Evolutionary conservation across 2,113 vertebrate genomes (phyloP).

Genomic region (Elanus axillaris): DNA sequence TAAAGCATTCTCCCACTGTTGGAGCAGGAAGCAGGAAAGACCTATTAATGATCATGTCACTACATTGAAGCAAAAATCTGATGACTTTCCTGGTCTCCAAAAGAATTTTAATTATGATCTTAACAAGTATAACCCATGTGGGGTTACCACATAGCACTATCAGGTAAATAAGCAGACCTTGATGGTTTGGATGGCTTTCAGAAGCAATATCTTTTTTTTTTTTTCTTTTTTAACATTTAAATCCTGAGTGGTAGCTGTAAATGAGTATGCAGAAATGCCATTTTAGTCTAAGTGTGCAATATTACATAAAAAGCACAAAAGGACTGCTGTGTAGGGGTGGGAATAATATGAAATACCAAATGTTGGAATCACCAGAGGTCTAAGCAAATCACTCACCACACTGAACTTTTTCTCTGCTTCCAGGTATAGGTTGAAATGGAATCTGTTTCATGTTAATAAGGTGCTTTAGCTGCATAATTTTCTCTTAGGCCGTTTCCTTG

Average conservation of each 20-base stretch:
- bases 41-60: neutral
- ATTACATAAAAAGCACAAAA: neutral
- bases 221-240: neutral
- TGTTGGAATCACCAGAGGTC: neutral
- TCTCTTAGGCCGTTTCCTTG: neutral
- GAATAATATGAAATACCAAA: neutral
- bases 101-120: neutral
- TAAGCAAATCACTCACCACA: neutral
- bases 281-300: neutral
- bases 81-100: neutral
- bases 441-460: neutral
- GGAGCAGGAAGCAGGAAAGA: neutral
- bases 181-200: neutral
- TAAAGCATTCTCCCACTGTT: neutral
- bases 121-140: neutral
- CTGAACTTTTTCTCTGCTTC: neutral
- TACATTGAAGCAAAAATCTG: neutral
- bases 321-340: neutral
- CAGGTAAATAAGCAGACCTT: neutral
- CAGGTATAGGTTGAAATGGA: neutral
- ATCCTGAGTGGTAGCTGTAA: neutral
- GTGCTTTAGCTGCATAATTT: neutral
- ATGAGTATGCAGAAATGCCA: neutral
- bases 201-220: neutral
- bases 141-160: neutral